Percentiles rank a stretch among this genome's conserved stretches.
Conservation (phyloP, 1,140 invertebrate genomes). For the Ceratoteleas bidentatus region DNA sequence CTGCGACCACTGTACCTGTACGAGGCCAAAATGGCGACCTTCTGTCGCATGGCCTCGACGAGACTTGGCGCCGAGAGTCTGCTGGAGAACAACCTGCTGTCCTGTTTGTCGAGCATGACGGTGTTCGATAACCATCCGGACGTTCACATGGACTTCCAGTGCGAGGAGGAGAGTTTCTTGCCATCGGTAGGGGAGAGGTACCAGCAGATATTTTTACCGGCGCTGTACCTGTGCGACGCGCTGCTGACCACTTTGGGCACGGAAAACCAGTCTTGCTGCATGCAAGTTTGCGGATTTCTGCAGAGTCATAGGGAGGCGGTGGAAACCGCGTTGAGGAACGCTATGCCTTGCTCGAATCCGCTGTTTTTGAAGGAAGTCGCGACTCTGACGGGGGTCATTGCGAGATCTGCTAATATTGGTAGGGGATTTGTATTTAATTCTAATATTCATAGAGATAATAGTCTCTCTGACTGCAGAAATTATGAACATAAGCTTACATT, state of each 20-base stretch:
- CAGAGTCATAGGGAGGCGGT: slow-evolving; percentile 91
- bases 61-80: slow-evolving; percentile 88
- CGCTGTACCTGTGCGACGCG: slow-evolving; percentile 89
- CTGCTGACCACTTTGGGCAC: slow-evolving; percentile 90
- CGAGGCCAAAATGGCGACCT: slow-evolving; percentile 92
- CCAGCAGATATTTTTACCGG: slow-evolving; percentile 90
- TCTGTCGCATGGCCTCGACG: slow-evolving; percentile 88
- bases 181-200: slow-evolving; percentile 86
- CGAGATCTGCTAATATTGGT: slow-evolving; percentile 87
- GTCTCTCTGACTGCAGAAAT: no score
- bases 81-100: slow-evolving; percentile 88
- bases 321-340: slow-evolving; percentile 87
- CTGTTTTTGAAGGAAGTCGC: slow-evolving; percentile 86
- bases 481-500: no score
- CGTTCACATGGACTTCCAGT: slow-evolving; percentile 80
- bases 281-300: slow-evolving; percentile 90
- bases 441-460: no score
- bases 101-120: slow-evolving; percentile 88
- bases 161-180: slow-evolving; percentile 81
- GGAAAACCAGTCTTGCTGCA: slow-evolving; percentile 89
- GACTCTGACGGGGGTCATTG: slow-evolving; percentile 89
- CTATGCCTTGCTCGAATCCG: slow-evolving; percentile 83
- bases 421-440: slow-evolving; percentile 48
- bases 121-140: slow-evolving; percentile 90
- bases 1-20: slow-evolving; percentile 92